Evolutionary conservation across 2,113 vertebrate species (phyloP).

Genomic region (Poeciliopsis prolifica): DNA sequence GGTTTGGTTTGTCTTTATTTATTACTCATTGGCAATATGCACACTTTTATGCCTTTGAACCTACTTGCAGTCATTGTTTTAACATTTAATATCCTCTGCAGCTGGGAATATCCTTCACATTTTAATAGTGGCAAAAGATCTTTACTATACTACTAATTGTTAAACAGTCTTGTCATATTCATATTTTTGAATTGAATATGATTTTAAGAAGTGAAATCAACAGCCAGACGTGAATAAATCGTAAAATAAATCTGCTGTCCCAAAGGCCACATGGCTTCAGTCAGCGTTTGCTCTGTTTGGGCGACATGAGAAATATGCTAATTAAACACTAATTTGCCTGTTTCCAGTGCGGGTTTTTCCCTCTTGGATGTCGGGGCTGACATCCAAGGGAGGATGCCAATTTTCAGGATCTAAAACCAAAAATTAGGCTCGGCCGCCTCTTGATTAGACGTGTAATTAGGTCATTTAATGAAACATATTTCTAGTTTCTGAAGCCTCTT

Average conservation of each 20-base stretch:
- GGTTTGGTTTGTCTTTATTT: too few species aligned
- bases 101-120: too few species aligned
- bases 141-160: too few species aligned
- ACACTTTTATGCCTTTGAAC: too few species aligned
- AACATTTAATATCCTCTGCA: too few species aligned
- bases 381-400: not conserved
- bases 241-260: not conserved
- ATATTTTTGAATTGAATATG: too few species aligned
- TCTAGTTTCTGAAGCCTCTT: not conserved
- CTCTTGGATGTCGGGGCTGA: not conserved
- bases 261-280: conserved; percentile 22
- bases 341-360: not conserved
- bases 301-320: conserved; percentile 64
- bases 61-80: too few species aligned
- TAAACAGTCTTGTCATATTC: too few species aligned
- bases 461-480: not conserved
- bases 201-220: too few species aligned
- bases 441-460: not conserved
- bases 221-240: too few species aligned
- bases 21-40: too few species aligned
- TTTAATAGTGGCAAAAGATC: too few species aligned
- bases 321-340: conserved; percentile 50
- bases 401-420: not conserved
- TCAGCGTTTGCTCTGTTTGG: conserved; percentile 15
- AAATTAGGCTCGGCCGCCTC: not conserved